Percentiles rank a stretch among this genome's conserved stretches.
These are phyloP conservation scores for Acanthococcus lagerstroemiae DNA, from an alignment of 2,888 invertebrate species.

Conservation along the genomic window DNA sequence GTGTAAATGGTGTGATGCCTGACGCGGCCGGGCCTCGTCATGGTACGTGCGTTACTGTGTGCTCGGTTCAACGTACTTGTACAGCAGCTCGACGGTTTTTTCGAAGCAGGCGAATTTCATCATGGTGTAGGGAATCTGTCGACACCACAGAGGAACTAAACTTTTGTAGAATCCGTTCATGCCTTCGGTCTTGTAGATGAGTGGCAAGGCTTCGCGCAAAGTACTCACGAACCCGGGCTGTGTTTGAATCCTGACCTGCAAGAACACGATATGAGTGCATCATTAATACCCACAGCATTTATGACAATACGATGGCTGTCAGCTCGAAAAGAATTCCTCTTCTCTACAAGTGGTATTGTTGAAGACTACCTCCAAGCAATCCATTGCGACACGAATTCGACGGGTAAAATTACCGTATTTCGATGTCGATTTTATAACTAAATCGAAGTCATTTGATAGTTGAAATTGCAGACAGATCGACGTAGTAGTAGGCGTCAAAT, in stretches of 20 bases:
- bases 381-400: too few species aligned
- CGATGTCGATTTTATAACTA: too few species aligned
- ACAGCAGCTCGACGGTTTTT: constrained; percentile 84
- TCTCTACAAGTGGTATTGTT: too few species aligned
- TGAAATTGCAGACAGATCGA: too few species aligned
- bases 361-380: too few species aligned
- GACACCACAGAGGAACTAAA: constrained; percentile 87
- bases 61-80: constrained; percentile 53
- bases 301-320: too few species aligned
- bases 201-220: constrained; percentile 81
- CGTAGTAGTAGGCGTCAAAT: too few species aligned
- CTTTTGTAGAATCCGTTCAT: constrained; percentile 89
- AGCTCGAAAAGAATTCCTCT: too few species aligned
- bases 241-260: constrained; percentile 85
- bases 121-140: constrained; percentile 99
- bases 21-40: neutral
- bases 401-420: too few species aligned
- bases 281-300: too few species aligned
- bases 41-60: neutral
- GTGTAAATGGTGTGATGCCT: neutral
- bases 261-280: too few species aligned
- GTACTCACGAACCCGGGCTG: constrained; percentile 84
- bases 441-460: too few species aligned
- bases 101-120: constrained; percentile 99
- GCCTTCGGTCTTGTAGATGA: constrained; percentile 81